phyloP scores from a whole-genome alignment of 1,140 invertebrate species.

The Ceratosolen solmsi region DNA sequence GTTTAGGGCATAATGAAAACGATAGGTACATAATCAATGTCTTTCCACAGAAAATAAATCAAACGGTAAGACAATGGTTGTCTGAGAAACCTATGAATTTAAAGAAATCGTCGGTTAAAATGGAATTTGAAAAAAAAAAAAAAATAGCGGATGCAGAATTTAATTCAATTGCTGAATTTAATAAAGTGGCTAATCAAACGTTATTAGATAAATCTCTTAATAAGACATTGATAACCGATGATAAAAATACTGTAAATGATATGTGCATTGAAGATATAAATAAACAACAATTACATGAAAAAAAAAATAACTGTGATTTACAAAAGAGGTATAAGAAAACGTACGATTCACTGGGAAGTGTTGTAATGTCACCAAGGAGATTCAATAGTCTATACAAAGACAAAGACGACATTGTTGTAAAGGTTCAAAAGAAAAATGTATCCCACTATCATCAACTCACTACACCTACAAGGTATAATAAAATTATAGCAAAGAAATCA shows the following conservation, averaged over 20 bases:
- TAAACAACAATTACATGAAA: constrained; percentile 67
- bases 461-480: constrained; percentile 64
- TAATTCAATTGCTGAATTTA: background rate
- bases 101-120: background rate
- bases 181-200: background rate
- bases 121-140: constrained; percentile 15
- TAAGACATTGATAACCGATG: background rate
- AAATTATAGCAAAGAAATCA: constrained; percentile 80
- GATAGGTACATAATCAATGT: constrained; percentile 87
- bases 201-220: background rate
- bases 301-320: constrained; percentile 43
- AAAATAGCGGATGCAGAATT: background rate
- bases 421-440: constrained; percentile 42
- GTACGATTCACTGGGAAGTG: constrained; percentile 42
- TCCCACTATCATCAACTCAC: constrained; percentile 49
- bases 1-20: constrained; percentile 69
- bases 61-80: constrained; percentile 80
- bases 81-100: constrained; percentile 75
- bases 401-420: constrained; percentile 54
- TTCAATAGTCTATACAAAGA: constrained; percentile 53
- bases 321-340: constrained; percentile 48
- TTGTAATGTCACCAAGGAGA: background rate
- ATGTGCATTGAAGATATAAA: constrained; percentile 71
- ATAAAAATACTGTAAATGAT: constrained; percentile 53
- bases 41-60: constrained; percentile 83